Percentiles rank a stretch among this genome's conserved stretches.
These are phyloP conservation scores for Achroia grisella DNA, from an alignment of 1,140 invertebrate genomes.

Conservation along the genomic window DNA sequence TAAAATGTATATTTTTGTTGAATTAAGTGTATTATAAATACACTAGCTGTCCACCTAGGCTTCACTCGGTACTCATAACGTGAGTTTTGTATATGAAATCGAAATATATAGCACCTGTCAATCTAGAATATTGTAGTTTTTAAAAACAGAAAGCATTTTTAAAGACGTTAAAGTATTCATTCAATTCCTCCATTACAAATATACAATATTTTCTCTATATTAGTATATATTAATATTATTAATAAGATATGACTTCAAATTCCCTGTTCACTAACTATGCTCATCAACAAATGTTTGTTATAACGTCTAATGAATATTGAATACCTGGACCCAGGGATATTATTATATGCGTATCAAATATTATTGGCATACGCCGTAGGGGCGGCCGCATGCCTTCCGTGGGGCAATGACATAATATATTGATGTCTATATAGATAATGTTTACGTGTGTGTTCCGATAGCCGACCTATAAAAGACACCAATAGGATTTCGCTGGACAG, in stretches of 20 bases:
- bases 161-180: no score
- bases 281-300: constrained; percentile 29
- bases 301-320: constrained; percentile 42
- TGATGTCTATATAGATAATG: constrained; percentile 19
- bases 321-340: constrained; percentile 26
- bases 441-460: constrained; percentile 20
- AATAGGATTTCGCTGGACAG: constrained; percentile 32
- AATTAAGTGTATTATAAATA: no score
- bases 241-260: constrained; percentile 4
- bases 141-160: no score
- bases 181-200: no score
- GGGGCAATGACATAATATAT: constrained; percentile 16
- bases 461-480: constrained; percentile 56
- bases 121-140: no score
- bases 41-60: no score
- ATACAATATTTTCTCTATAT: no score
- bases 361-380: constrained; percentile 23
- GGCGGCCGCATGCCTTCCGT: constrained; percentile 23
- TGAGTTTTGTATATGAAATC: no score
- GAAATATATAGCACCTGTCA: no score
- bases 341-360: constrained; percentile 14
- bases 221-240: no score
- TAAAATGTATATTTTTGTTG: no score
- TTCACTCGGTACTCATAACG: no score
- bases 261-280: constrained; percentile 24